Evolutionary conservation across 2,113 vertebrate genomes (phyloP).

Genomic region (Nerophis ophidion): DNA sequence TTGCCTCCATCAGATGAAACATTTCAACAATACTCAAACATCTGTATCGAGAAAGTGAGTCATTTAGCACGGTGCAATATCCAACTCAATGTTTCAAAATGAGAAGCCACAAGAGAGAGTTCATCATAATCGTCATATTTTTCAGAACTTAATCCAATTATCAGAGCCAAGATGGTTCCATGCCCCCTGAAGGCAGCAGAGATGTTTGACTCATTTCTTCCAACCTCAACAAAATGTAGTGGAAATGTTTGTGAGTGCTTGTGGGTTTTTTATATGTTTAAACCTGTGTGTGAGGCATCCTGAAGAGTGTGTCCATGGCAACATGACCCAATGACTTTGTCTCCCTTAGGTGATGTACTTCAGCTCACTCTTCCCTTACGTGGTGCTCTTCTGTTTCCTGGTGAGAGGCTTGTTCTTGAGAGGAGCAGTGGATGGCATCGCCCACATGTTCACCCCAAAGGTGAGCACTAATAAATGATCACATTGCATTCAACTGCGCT

Average conservation of each 20-base stretch:
- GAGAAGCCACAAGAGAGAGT: slow-evolving; percentile 25
- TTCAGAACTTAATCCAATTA: slow-evolving; percentile 35
- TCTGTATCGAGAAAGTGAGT: slow-evolving; percentile 47
- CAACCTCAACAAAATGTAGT: slow-evolving; percentile 23
- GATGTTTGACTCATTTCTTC: slow-evolving; percentile 21
- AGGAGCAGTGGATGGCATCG: slow-evolving; percentile 90
- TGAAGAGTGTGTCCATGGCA: slow-evolving; percentile 48
- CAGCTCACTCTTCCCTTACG: slow-evolving; percentile 96
- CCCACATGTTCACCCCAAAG: slow-evolving; percentile 98
- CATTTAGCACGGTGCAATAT: slow-evolving; percentile 35
- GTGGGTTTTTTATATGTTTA: not conserved
- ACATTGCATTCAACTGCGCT: no score
- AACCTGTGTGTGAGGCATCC: slow-evolving; percentile 31
- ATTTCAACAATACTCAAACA: slow-evolving; percentile 29
- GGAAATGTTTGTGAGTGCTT: slow-evolving; percentile 5
- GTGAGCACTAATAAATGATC: slow-evolving; percentile 60
- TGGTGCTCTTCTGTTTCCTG: slow-evolving; percentile 97
- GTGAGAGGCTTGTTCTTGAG: slow-evolving; percentile 87
- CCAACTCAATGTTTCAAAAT: slow-evolving; percentile 21
- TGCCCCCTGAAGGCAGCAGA: slow-evolving; percentile 1
- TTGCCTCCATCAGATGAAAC: no score
- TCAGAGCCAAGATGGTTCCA: slow-evolving; percentile 1
- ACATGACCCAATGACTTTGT: slow-evolving; percentile 25
- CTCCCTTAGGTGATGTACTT: slow-evolving; percentile 94
- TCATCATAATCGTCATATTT: slow-evolving; percentile 26